Evolutionary conservation across 2,113 vertebrate species (phyloP).

Genomic region (Tenebrosternarchus preto): DNA sequence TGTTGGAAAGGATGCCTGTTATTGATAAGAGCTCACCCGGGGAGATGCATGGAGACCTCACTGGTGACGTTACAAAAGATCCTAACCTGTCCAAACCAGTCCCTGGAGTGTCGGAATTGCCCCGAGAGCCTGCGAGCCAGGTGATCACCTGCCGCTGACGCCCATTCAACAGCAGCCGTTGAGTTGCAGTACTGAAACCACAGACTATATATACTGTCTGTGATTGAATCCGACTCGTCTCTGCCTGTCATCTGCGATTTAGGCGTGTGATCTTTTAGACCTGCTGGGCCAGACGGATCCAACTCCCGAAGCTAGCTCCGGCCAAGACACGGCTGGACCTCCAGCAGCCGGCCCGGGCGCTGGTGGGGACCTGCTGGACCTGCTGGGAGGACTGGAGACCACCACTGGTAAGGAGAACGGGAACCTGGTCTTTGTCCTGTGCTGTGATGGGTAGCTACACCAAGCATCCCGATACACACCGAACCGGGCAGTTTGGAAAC

Average conservation of each 20-base stretch:
- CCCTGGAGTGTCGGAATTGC: slow-evolving; percentile 37
- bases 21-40: slow-evolving; percentile 71
- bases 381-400: slow-evolving; percentile 73
- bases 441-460: too few species aligned
- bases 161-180: background rate
- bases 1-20: slow-evolving; percentile 88
- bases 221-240: background rate
- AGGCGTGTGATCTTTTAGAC: slow-evolving; percentile 81
- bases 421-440: too few species aligned
- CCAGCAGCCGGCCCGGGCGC: slow-evolving; percentile 50
- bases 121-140: slow-evolving; percentile 59
- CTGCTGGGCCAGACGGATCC: slow-evolving; percentile 77
- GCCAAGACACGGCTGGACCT: slow-evolving; percentile 9
- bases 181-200: background rate
- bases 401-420: slow-evolving; percentile 53
- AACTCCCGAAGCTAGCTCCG: slow-evolving; percentile 48
- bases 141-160: slow-evolving; percentile 16
- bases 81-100: slow-evolving; percentile 46
- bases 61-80: slow-evolving; percentile 59
- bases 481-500: too few species aligned
- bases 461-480: too few species aligned
- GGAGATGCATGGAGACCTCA: slow-evolving; percentile 68
- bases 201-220: too few species aligned
- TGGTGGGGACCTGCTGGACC: slow-evolving; percentile 75
- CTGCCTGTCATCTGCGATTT: background rate